Evolutionary conservation across 1,140 invertebrate species (phyloP).

Genomic region (Whitmania pigra): DNA sequence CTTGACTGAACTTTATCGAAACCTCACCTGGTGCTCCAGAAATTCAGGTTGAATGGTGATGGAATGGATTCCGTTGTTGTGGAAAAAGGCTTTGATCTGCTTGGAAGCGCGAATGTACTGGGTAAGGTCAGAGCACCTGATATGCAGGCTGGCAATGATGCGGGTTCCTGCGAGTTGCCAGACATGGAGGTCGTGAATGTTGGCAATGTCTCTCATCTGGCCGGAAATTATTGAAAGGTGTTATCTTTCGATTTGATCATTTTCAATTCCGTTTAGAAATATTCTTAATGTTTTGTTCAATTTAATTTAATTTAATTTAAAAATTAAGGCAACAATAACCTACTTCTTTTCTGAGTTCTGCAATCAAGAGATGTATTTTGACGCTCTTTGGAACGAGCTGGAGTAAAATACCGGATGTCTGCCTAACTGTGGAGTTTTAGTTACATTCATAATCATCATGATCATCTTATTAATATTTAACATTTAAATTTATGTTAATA

Average conservation of each 20-base stretch:
- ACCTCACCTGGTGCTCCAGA: background rate
- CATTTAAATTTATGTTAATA: too few species aligned
- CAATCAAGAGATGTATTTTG: background rate
- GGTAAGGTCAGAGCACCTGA: background rate
- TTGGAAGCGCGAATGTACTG: constrained; percentile 1
- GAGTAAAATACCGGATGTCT: background rate
- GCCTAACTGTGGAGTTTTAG: constrained; percentile 5
- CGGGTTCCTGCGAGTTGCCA: constrained; percentile 10
- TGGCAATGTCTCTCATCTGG: constrained; percentile 2
- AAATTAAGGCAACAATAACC: background rate
- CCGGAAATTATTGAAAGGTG: too few species aligned
- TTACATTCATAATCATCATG: too few species aligned
- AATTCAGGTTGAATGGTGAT: constrained; percentile 20
- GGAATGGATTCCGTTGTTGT: constrained; percentile 18
- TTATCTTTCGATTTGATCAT: too few species aligned
- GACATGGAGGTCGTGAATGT: constrained; percentile 14
- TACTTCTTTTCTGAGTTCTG: background rate
- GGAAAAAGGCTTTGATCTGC: constrained; percentile 17
- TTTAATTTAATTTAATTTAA: background rate
- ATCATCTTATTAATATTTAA: too few species aligned
- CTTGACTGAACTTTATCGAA: too few species aligned
- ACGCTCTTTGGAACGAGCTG: constrained; percentile 7
- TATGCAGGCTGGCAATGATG: constrained; percentile 5
- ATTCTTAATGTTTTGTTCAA: background rate
- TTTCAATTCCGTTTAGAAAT: too few species aligned